Base-by-base conservation (phyloP, 2,888 invertebrate genomes). In the Nipponacmea schrenckii region DNA sequence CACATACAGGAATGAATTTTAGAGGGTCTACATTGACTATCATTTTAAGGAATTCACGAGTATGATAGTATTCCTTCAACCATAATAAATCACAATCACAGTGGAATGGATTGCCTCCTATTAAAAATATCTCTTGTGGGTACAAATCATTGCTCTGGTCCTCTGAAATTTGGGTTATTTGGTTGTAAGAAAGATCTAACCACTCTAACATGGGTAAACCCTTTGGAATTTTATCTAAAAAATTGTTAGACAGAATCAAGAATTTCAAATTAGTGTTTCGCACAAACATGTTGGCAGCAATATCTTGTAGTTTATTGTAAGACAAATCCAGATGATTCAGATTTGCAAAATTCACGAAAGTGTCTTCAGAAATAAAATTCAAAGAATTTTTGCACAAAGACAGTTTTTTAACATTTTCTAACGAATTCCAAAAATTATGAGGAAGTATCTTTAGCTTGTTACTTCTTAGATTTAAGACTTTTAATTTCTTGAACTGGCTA, bases 1-100 rank as follows among this genome's bases (percentile, higher is more conserved):
- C 73, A 74, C 83, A 83, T 0, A 68, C 64, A 7, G 84, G 83
- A 20, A 81, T 71, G 66, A 81, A 83, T 56, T 77, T 74, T 2
- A 74, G 69, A 2, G 66, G 46, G 12, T 74, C 71, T 14, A 77
- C 73, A 0, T 74, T 66, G 4, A 75, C 39, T 68, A 76, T 78
- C 27, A 80, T 77, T 10, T 81, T 39, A 24, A 81, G 64, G 56
- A 82, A 81, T 64, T 80, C 77, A n/a, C 82, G 72, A 1, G 80
- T 77, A 64, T 81, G 79, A 24, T 70, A 77, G 17, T 78, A 72
- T 66, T 79, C 80, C 48, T 81, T 81, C 62, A 81, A 50, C 81
- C 81, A 81, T 31, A 75, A 50, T 15, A 78, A 67, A 7, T 74
- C 66, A 67, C 81, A 81, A 64, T 73, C 74, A 70, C 81, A 81